A percentile compares a stretch with the other conserved stretches of the same genome.
phyloP scores from a whole-genome alignment of 2,113 vertebrate species.

The Kryptolebias marmoratus region DNA sequence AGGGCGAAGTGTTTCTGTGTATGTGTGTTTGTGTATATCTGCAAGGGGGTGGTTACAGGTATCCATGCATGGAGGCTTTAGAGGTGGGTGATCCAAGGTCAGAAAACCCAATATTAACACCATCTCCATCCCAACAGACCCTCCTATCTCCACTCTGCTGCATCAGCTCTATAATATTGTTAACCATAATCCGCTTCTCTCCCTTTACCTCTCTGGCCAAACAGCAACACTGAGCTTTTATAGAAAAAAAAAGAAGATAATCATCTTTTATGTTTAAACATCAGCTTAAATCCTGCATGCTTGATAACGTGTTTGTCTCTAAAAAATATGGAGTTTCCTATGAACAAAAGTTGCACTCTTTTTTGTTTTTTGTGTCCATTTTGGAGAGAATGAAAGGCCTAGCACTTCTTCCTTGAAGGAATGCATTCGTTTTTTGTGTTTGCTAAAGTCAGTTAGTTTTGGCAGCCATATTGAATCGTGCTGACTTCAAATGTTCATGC shows the following conservation, averaged over 20 bases:
- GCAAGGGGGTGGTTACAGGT: constrained; percentile 48
- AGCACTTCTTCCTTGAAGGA: no score
- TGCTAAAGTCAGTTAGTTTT: no score
- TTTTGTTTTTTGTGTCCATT: not conserved
- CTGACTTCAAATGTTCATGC: no score
- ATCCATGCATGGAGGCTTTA: constrained; percentile 61
- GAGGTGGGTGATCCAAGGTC: constrained; percentile 67
- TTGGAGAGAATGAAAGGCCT: not conserved
- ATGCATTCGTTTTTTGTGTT: no score
- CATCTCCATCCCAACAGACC: constrained; percentile 51
- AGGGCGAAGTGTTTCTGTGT: constrained; percentile 26
- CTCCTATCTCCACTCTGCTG: constrained; percentile 65
- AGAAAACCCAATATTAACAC: constrained; percentile 61
- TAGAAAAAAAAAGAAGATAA: constrained; percentile 33
- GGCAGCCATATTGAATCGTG: no score
- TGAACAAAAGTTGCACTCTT: not conserved
- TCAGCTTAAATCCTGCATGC: not conserved
- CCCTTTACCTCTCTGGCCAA: constrained; percentile 48
- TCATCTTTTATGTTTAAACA: constrained; percentile 26
- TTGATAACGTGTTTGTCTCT: not conserved
- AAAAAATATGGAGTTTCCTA: not conserved
- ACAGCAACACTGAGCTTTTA: constrained; percentile 35
- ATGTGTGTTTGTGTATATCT: not conserved
- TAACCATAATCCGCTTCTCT: constrained; percentile 63
- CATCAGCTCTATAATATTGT: constrained; percentile 67